phyloP scores from a whole-genome alignment of 2,113 vertebrate genomes.

The Cettia cetti region DNA sequence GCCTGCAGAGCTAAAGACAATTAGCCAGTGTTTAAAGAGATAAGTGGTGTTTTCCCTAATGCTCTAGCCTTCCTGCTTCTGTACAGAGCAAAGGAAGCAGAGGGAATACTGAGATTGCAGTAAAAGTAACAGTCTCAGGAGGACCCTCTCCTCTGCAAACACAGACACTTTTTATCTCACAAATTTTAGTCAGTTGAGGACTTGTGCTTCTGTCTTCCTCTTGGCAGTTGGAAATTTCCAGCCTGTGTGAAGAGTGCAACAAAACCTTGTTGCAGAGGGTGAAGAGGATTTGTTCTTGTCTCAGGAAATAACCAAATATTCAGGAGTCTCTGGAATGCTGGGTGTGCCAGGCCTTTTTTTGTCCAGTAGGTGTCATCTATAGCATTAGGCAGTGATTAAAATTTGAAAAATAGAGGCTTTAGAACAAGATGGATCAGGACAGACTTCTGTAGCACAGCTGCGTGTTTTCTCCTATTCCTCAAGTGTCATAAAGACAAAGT shows the following conservation, averaged over 20 bases:
- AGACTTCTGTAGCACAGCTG: neutral
- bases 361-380: conserved; percentile 48
- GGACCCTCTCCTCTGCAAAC: neutral
- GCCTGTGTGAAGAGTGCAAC: neutral
- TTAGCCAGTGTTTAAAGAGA: neutral
- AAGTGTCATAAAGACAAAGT: neutral
- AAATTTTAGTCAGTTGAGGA: neutral
- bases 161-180: neutral
- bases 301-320: neutral
- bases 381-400: neutral
- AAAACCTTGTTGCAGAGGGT: neutral
- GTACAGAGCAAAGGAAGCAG: neutral
- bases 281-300: neutral
- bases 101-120: neutral
- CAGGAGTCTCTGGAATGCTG: neutral
- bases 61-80: neutral
- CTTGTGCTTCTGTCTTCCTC: neutral
- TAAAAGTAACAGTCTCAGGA: neutral
- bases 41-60: neutral
- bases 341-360: neutral
- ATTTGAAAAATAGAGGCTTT: neutral
- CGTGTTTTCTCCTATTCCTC: neutral
- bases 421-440: neutral
- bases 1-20: neutral
- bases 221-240: neutral